Base-by-base conservation (phyloP, 2,888 invertebrate genomes). In the Lepetodrilus schrolli region DNA sequence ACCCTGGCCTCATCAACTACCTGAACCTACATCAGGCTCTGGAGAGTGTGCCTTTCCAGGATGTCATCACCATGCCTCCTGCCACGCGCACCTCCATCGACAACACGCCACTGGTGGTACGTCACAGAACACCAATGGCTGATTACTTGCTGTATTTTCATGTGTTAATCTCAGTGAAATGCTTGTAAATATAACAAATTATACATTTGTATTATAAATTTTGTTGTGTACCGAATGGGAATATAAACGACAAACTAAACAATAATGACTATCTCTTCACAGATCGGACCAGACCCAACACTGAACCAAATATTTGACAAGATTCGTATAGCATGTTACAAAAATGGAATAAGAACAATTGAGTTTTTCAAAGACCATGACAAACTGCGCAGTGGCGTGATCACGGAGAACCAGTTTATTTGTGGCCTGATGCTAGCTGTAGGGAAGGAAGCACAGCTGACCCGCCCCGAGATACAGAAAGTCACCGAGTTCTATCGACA, bases 331-430 rank as follows among this genome's bases (percentile, higher is more conserved):
- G 87, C 88, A 21, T 86, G 88, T 7, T 89, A 83, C 81, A 90
- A 90, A 80, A 83, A 88, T 74, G 88, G 90, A 2, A 86, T 91
- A 48, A 82, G 90, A 37, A 88, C 88, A 13, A 83, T 83, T 26
- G 91, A 91, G 76, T 91, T 90, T 77, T 90, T 91, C 82, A 88
- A 86, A 76, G 90, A 90, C 75, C 88, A 89, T 72, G 90, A 90
- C 82, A 87, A 87, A 75, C 83, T 90, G 26, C 78, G 90, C 4
- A 87, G 86, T 78, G 89, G 89, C 0, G 79, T 88, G n/a, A 88
- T 91, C 70, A 90, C 90, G 34, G 90, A 90, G 78, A 87, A 88
- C 74, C 91, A 91, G 86, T 91, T 91, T 83, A 79, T 87, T 13
- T 88, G 90, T 82, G 90, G 89, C 7, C 82, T 91, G 21, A 84